Base-by-base conservation (phyloP, 1,140 invertebrate genomes). In the Gryon sp. region DNA sequence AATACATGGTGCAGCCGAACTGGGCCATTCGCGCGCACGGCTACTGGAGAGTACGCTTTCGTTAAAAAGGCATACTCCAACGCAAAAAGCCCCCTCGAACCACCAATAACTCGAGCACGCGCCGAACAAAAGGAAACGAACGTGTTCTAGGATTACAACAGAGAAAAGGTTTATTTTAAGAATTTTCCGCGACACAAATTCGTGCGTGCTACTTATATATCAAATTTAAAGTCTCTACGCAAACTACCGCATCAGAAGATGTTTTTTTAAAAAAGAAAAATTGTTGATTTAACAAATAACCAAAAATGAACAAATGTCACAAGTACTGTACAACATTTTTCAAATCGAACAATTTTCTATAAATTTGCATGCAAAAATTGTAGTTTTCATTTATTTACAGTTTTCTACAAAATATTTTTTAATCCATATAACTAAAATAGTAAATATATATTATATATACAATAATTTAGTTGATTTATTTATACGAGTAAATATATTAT, bases 131-230 rank as follows among this genome's bases (percentile, higher is more conserved):
- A 70, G 74, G 14, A 62, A 57, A 45, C 48, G 48, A 62, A 76
- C 32, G 19, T 46, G 50, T 38, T n/a, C 14, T 22, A 50, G 12
- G 50, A 68, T 69, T 55, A 70, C 45, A 66, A 72, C n/a, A n/a
- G 53, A 52, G 60, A 43, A 20, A 36, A 24, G 63, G 73, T 69
- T 76, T 77, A 66, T 72, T 77, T 77, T 66, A 72, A 77, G 66
- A 72, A 77, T 72, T 72, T 62, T n/a, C 28, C 52, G 16, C 36
- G 38, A 46, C 45, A 53, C 62, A 62, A 60, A 66, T n/a, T n/a
- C n/a, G 55, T 75, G 60, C 60, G 53, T 66, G 41, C 36, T n/a
- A n/a, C n/a, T n/a, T n/a, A n/a, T n/a, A n/a, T n/a, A n/a, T n/a
- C n/a, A n/a, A n/a, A 30, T 36, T 74, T 74, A 4, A 24, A 74